Conservation (phyloP, 2,797 vertebrate species). For the Enteromius radiatus region DNA sequence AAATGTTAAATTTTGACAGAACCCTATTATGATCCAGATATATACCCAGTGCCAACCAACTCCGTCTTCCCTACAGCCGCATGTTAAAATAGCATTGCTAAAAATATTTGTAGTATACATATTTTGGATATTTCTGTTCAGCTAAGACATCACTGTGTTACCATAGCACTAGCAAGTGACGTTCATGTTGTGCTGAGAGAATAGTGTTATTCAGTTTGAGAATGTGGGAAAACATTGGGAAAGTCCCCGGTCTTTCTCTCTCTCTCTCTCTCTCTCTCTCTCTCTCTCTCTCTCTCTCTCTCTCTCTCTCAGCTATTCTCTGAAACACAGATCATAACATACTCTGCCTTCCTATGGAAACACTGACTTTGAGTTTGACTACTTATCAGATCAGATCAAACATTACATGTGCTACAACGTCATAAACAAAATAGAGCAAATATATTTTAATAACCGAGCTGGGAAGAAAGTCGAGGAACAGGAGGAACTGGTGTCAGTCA, state of each 20-base stretch:
- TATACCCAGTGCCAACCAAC: background rate
- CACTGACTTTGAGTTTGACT: conserved; percentile 32
- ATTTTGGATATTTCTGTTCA: conserved; percentile 28
- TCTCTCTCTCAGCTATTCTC: background rate
- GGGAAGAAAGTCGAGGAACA: conserved; percentile 15
- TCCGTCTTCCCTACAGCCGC: background rate
- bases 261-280: background rate
- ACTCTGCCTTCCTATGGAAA: conserved; percentile 31
- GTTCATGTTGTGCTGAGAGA: conserved; percentile 27
- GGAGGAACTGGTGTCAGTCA: conserved; percentile 27
- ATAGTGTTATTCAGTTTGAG: conserved; percentile 16
- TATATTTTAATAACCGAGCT: conserved; percentile 34
- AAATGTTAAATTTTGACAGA: background rate
- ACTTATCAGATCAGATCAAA: conserved; percentile 14
- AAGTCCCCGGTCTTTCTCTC: conserved; percentile 10
- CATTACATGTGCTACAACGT: background rate
- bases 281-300: background rate
- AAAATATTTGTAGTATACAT: conserved; percentile 35
- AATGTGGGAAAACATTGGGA: conserved; percentile 45
- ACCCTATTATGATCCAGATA: background rate
- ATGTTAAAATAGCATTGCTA: conserved; percentile 36
- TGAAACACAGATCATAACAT: conserved; percentile 5
- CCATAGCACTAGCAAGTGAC: conserved; percentile 33
- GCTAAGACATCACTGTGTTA: conserved; percentile 2
- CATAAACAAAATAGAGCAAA: conserved; percentile 19